These are phyloP conservation scores for Chelmon rostratus DNA, from an alignment of 2,797 vertebrate species.

Conservation along the genomic window DNA sequence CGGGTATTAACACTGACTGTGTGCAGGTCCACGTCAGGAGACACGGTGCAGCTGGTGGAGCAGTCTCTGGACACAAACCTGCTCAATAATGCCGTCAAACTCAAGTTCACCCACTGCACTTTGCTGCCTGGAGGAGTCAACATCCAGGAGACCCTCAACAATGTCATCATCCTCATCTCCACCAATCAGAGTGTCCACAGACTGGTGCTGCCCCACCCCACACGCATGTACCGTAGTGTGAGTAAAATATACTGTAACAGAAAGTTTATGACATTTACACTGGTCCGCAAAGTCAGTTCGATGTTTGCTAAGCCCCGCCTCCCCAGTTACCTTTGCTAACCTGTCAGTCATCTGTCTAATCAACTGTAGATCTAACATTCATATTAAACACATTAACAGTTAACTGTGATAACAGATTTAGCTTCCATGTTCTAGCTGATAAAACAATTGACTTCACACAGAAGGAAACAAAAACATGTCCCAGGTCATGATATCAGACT, in stretches of 20 bases:
- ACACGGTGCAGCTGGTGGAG: slow-evolving; percentile 91
- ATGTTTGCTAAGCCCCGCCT: no score
- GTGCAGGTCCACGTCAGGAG: slow-evolving; percentile 89
- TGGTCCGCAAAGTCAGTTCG: no score
- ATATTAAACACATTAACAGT: no score
- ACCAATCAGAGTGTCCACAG: slow-evolving; percentile 93
- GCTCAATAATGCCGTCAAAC: slow-evolving; percentile 89
- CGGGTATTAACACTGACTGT: not conserved
- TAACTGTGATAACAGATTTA: no score
- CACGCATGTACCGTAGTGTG: slow-evolving; percentile 93
- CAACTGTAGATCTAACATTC: no score
- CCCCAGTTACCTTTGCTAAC: no score
- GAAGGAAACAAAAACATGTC: no score
- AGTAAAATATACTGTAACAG: slow-evolving; percentile 64
- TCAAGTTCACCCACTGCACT: slow-evolving; percentile 88
- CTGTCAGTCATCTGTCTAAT: no score
- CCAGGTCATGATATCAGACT: no score
- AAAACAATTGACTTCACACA: no score
- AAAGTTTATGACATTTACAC: not conserved
- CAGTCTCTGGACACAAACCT: slow-evolving; percentile 93
- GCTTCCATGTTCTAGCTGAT: no score
- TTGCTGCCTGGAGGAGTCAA: slow-evolving; percentile 90
- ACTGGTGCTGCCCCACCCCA: slow-evolving; percentile 91
- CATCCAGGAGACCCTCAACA: slow-evolving; percentile 91
- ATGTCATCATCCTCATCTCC: slow-evolving; percentile 89